A percentile compares a stretch with the other conserved stretches of the same genome.
Conservation (phyloP, 2,888 invertebrate species). For the Piscicola geometra region DNA sequence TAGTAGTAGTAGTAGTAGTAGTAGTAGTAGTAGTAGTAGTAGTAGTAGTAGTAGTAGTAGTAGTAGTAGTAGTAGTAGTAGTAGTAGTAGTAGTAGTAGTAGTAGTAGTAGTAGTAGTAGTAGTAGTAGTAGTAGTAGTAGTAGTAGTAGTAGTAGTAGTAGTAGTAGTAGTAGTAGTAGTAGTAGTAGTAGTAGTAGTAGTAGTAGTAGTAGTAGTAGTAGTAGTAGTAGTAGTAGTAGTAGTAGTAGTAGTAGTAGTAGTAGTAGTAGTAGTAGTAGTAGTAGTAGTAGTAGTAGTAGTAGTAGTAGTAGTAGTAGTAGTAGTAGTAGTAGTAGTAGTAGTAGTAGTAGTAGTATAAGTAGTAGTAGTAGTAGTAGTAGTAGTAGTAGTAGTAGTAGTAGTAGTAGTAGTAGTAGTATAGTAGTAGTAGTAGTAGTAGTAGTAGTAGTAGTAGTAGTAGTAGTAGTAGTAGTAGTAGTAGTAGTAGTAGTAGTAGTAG, state of each 20-base stretch:
- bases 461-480: conserved; percentile 9
- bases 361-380: neutral
- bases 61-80: conserved; percentile 9
- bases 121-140: conserved; percentile 9
- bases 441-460: conserved; percentile 9
- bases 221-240: conserved; percentile 9
- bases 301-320: neutral
- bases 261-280: conserved; percentile 9
- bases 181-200: conserved; percentile 9
- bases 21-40: conserved; percentile 9
- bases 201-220: conserved; percentile 9
- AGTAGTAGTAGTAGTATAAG: conserved; percentile 9
- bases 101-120: conserved; percentile 9
- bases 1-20: conserved; percentile 6
- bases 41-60: conserved; percentile 9
- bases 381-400: conserved; percentile 9
- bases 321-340: conserved; percentile 6
- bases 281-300: conserved; percentile 3
- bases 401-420: too few species aligned
- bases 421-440: too few species aligned
- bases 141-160: conserved; percentile 9
- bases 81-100: conserved; percentile 9
- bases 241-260: conserved; percentile 9
- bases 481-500: conserved; percentile 9
- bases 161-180: conserved; percentile 9